A percentile compares a stretch with the other conserved stretches of the same genome.
Evolutionary conservation across 2,888 invertebrate species (phyloP).

Genomic region (Ichneumoninae sp.): DNA sequence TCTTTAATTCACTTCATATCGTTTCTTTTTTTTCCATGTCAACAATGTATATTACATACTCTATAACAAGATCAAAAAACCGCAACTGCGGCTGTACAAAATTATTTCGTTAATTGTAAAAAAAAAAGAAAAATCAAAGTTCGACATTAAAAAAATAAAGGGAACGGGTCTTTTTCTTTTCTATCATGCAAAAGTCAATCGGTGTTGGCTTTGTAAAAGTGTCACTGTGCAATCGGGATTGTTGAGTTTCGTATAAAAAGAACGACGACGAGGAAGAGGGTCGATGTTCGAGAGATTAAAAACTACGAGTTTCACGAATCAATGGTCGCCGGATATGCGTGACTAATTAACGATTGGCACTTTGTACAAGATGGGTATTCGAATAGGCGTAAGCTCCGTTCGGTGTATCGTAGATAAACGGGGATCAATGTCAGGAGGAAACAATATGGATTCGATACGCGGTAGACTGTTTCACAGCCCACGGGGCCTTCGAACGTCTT

Average conservation of each 20-base stretch:
- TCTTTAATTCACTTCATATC: constrained; percentile 22
- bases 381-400: not conserved
- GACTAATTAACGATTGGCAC: constrained; percentile 59
- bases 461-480: constrained; percentile 32
- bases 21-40: constrained; percentile 19
- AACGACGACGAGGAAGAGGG: not conserved
- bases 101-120: constrained; percentile 24
- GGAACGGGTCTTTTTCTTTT: constrained; percentile 13
- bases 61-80: constrained; percentile 61
- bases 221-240: constrained; percentile 33
- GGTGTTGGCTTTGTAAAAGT: constrained; percentile 24
- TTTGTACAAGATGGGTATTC: constrained; percentile 44
- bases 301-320: not conserved
- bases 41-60: constrained; percentile 63
- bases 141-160: constrained; percentile 18
- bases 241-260: constrained; percentile 55
- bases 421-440: not conserved
- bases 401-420: constrained; percentile 18
- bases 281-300: not conserved
- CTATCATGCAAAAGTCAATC: constrained; percentile 20
- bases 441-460: constrained; percentile 41
- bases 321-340: constrained; percentile 17
- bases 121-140: constrained; percentile 19
- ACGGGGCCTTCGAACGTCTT: not conserved
- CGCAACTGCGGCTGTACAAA: constrained; percentile 60